Base-by-base conservation (phyloP, 2,113 vertebrate genomes). In the Echinops telfairi region DNA sequence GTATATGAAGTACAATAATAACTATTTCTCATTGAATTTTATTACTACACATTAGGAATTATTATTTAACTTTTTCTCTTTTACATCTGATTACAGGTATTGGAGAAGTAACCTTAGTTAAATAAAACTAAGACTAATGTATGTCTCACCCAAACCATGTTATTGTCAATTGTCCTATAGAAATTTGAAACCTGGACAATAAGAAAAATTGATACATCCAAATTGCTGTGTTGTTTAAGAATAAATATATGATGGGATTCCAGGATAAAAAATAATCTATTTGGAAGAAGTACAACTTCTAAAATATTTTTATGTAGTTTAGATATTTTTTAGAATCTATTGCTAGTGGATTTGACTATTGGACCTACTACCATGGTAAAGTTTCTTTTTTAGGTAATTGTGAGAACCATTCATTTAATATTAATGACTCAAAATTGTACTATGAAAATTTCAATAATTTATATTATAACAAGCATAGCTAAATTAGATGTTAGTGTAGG, bases 281-380 rank as follows among this genome's bases (percentile, higher is more conserved):
- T 68, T 31, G 11, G 66, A 29, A 62, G 16, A 62, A 68, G 66
- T 31, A 68, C 27, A 68, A 8, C 11, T 29, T 62, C 82, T 86
- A 73, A 22, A 40, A 78, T 40, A 40, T 40, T 40, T 40, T 57
- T 76, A 91, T 25, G 20, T 92, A 93, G 6, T 68, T 77, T 36
- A 83, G 8, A 27, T 71, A 53, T 95, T 93, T 82, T 93, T 84
- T 79, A 86, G 19, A 80, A 66, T 91, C 8, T 95, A 81, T 53
- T 15, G 83, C 6, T 70, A 81, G 36, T 17, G 0, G 22, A 75
- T 88, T 88, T 83, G 9, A 58, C 83, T 53, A 78, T 27, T 22
- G 47, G 77, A 64, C 4, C 2, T 57, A 90, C 2, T 73, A 29
- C 36, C 25, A 38, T 4, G 57, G 82, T 88, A 62, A 73, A 57